Evolutionary conservation across 2,888 invertebrate species (phyloP).

Genomic region (Crocallis elinguaria): DNA sequence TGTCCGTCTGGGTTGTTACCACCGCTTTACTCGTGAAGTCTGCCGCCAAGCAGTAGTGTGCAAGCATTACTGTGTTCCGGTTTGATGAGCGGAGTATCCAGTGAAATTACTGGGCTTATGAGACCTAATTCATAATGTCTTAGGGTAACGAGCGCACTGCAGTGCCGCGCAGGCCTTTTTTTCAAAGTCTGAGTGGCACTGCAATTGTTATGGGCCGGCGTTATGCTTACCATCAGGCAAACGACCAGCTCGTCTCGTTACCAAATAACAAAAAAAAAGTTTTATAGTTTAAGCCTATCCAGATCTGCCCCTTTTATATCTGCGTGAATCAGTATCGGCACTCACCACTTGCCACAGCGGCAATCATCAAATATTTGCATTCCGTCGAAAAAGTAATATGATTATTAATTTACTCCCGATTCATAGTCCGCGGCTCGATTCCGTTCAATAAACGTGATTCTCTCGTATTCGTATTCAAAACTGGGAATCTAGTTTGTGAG

Average conservation of each 20-base stretch:
- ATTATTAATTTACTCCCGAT: conserved; percentile 82
- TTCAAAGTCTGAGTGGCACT: too few relatives aligned
- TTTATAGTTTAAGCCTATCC: neutral
- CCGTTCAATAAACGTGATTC: conserved; percentile 50
- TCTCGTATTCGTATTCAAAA: conserved; percentile 59
- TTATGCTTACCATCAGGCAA: too few relatives aligned
- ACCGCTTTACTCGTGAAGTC: too few relatives aligned
- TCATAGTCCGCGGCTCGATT: conserved; percentile 62
- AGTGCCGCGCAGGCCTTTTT: too few relatives aligned
- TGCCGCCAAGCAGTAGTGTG: too few relatives aligned
- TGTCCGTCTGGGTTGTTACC: too few relatives aligned
- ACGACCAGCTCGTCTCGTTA: neutral
- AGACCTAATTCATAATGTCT: too few relatives aligned
- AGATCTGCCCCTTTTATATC: conserved; percentile 2
- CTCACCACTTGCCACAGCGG: conserved; percentile 67
- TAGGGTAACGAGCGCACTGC: too few relatives aligned
- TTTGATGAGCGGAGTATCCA: too few relatives aligned
- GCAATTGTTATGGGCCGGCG: too few relatives aligned
- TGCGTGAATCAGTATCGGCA: conserved; percentile 46
- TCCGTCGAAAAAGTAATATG: conserved; percentile 81
- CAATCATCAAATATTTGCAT: conserved; percentile 83
- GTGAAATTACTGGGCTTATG: too few relatives aligned
- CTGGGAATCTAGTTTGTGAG: conserved; percentile 65
- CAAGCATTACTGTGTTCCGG: too few relatives aligned
- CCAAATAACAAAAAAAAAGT: neutral